Evolutionary conservation across 1,140 invertebrate species (phyloP), one percentile per base, ranked within the genome.

Genomic region (Cyphomyrmex costatus): DNA sequence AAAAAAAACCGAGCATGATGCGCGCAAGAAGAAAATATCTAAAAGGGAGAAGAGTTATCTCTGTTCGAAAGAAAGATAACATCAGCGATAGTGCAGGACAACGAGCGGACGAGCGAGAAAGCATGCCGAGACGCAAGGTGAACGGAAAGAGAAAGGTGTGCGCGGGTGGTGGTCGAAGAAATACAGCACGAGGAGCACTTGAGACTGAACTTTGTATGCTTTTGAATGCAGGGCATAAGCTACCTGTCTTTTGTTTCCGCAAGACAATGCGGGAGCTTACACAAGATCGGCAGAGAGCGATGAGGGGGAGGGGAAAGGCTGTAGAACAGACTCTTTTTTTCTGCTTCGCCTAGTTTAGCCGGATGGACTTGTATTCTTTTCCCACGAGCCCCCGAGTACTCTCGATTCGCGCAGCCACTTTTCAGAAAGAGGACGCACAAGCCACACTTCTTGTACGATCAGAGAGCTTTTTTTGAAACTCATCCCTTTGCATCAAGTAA

Each of bases 161-260:
- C 76, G 49, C 14, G 42, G 10, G 27, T 16, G 33, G 14, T 21
- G 74, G 88, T 61, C 65, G 82, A 88, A 87, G 85, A 88, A 71
- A 56, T 21, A 19, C 30, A 70, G 24, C 51, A 56, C 33, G 33
- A 90, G 89, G 71, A 88, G 87, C 91, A 88, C 88, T 91, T 87
- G 90, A 92, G 92, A 92, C 92, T 92, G 92, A 93, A 93, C 92
- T 93, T 93, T 92, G 90, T 61, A 89, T 92, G 92, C 92, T 92
- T 93, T 92, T 92, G 89, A 93, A 92, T 92, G 88, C 88, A 79
- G 73, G 86, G 68, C 90, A 90, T 93, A 92, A 93, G 92, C 91
- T 92, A 91, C 90, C 89, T 89, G 91, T 86, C 92, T 93, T 93
- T 93, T 93, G 92, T 93, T 92, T 92, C 71, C 86, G 24, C 78